Evolutionary conservation across 2,797 vertebrate genomes (phyloP).

Genomic region (Gobionotothen gibberifrons): DNA sequence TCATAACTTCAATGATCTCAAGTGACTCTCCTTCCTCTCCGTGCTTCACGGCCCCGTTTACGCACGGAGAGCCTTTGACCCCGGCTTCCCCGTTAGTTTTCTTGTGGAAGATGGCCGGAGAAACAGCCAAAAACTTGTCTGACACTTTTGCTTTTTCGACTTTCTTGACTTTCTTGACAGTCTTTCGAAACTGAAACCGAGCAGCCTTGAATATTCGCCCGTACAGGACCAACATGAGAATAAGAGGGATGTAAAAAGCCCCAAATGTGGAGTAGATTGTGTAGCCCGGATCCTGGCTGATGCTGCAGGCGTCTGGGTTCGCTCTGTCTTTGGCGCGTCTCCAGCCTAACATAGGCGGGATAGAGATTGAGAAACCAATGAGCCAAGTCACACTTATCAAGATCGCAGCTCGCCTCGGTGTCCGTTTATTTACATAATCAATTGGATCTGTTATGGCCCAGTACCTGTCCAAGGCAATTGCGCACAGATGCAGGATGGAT

Average conservation of each 20-base stretch:
- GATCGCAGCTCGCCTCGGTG: constrained; percentile 91
- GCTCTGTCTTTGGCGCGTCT: constrained; percentile 95
- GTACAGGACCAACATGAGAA: constrained; percentile 96
- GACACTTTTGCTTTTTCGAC: constrained; percentile 84
- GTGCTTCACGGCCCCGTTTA: constrained; percentile 89
- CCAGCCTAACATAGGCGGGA: constrained; percentile 98
- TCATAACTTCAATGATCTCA: constrained; percentile 91
- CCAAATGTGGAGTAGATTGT: constrained; percentile 98
- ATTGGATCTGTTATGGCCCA: constrained; percentile 99
- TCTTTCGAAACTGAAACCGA: constrained; percentile 95
- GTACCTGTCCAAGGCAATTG: constrained; percentile 97
- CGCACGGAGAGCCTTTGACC: constrained; percentile 82
- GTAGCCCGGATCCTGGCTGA: constrained; percentile 97
- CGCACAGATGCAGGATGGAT: constrained; percentile 97
- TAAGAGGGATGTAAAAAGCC: constrained; percentile 96
- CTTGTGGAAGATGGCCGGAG: constrained; percentile 83
- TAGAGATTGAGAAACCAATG: constrained; percentile 96
- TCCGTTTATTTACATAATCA: constrained; percentile 97
- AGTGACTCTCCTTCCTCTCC: constrained; percentile 87
- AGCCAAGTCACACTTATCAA: constrained; percentile 97
- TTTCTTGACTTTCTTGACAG: constrained; percentile 92
- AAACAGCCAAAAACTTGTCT: constrained; percentile 79
- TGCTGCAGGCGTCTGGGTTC: constrained; percentile 92
- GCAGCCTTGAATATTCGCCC: constrained; percentile 95
- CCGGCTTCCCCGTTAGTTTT: constrained; percentile 84